Evolutionary conservation across 2,888 invertebrate genomes (phyloP).

Genomic region (Harpalus rufipes): DNA sequence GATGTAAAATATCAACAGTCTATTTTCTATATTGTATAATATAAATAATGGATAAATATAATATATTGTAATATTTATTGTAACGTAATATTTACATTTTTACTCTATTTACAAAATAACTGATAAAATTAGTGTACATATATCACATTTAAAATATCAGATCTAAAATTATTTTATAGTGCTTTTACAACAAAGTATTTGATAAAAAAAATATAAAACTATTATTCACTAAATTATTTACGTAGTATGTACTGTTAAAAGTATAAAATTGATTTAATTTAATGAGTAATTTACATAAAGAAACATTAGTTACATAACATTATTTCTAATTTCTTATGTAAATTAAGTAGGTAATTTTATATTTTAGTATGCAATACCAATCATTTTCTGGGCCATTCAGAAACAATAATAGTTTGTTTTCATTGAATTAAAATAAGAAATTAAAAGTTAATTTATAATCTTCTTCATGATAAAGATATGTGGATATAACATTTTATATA

Average conservation of each 20-base stretch:
- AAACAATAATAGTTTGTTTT: conserved; percentile 4
- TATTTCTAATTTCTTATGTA: conserved; percentile 11
- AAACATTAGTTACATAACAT: not conserved
- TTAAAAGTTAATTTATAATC: not conserved
- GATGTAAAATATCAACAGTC: too few relatives aligned
- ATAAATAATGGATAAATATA: too few relatives aligned
- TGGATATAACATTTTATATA: not conserved
- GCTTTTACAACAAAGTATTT: conserved; percentile 13
- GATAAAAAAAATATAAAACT: conserved; percentile 22
- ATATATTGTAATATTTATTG: not conserved
- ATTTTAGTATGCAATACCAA: conserved; percentile 24
- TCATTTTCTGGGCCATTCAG: conserved; percentile 1
- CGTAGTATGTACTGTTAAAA: not conserved
- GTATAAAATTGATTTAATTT: not conserved
- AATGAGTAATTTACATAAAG: not conserved
- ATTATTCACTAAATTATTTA: conserved; percentile 22
- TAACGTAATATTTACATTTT: conserved; percentile 26
- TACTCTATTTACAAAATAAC: conserved; percentile 36
- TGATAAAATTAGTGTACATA: conserved; percentile 10
- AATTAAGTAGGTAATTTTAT: conserved; percentile 15
- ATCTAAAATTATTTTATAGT: conserved; percentile 22
- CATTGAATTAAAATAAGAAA: not conserved
- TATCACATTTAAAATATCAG: conserved; percentile 45
- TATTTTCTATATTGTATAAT: not conserved
- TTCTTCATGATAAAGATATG: not conserved